phyloP scores from a whole-genome alignment of 2,888 invertebrate genomes.

The Netelia melanura region DNA sequence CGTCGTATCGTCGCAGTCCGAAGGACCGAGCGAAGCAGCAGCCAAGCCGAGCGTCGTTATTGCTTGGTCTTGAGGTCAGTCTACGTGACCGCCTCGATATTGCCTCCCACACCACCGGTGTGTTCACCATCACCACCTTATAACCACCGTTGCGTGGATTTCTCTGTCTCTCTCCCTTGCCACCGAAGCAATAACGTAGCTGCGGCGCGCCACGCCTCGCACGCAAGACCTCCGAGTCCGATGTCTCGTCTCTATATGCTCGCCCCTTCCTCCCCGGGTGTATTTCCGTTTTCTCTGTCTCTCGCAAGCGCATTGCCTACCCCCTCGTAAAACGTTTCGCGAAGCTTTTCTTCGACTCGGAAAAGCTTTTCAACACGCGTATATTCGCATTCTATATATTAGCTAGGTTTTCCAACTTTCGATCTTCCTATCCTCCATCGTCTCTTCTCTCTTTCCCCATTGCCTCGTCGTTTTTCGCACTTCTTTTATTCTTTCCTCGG shows the following conservation, averaged over 20 bases:
- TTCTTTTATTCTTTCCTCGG: not conserved
- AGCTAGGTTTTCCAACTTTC: slow-evolving; percentile 3
- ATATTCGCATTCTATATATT: not conserved
- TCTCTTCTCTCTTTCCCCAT: not conserved
- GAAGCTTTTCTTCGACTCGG: slow-evolving; percentile 20
- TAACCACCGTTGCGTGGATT: slow-evolving; percentile 74
- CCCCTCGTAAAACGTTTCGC: slow-evolving; percentile 19
- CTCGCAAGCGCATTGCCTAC: slow-evolving; percentile 50
- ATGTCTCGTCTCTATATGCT: slow-evolving; percentile 62
- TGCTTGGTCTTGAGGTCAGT: slow-evolving; percentile 84
- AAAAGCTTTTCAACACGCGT: slow-evolving; percentile 29
- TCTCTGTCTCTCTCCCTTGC: slow-evolving; percentile 71
- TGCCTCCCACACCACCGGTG: slow-evolving; percentile 78
- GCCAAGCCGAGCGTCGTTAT: slow-evolving; percentile 78
- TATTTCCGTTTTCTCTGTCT: slow-evolving; percentile 65
- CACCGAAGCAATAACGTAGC: slow-evolving; percentile 80
- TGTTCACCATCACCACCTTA: slow-evolving; percentile 77
- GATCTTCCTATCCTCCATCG: slow-evolving; percentile 16
- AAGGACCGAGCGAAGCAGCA: slow-evolving; percentile 50
- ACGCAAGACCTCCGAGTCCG: slow-evolving; percentile 72
- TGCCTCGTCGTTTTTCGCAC: slow-evolving; percentile 13
- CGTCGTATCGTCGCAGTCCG: slow-evolving; percentile 53
- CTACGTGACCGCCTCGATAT: slow-evolving; percentile 84
- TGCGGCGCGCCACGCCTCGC: slow-evolving; percentile 73
- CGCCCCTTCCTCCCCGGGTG: slow-evolving; percentile 50